phyloP scores from a whole-genome alignment of 2,888 invertebrate genomes.

The Poecilus cupreus region DNA sequence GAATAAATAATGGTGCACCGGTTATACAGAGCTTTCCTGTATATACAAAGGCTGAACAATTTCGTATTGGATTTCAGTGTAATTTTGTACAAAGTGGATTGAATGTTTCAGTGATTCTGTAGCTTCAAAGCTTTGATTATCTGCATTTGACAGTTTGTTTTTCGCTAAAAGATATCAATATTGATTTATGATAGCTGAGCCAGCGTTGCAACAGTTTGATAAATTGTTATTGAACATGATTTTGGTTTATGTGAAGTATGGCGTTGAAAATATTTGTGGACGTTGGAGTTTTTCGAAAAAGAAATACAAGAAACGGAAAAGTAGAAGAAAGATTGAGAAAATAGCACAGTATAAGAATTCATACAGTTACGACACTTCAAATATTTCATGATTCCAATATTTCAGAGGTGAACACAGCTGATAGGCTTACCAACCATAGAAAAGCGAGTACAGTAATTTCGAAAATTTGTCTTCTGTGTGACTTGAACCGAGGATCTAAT shows the following conservation, averaged over 20 bases:
- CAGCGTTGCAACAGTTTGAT: slow-evolving; percentile 17
- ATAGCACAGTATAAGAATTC: too few relatives aligned
- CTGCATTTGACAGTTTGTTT: slow-evolving; percentile 40
- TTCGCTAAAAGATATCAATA: slow-evolving; percentile 36
- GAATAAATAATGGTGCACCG: background rate
- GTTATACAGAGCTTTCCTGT: background rate
- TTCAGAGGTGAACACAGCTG: too few relatives aligned
- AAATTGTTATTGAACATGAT: slow-evolving; percentile 34
- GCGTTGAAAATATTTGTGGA: background rate
- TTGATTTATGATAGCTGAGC: slow-evolving; percentile 23
- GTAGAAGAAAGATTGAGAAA: too few relatives aligned
- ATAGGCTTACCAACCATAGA: too few relatives aligned
- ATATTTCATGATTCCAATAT: too few relatives aligned
- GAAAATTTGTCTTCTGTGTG: too few relatives aligned
- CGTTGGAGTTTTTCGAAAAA: background rate
- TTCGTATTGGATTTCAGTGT: background rate
- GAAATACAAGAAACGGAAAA: too few relatives aligned
- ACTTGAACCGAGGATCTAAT: too few relatives aligned
- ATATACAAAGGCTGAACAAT: slow-evolving; percentile 6
- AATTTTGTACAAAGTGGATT: background rate
- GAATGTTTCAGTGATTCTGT: background rate
- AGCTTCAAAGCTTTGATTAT: slow-evolving; percentile 34
- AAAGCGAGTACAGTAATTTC: too few relatives aligned
- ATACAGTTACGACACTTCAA: too few relatives aligned
- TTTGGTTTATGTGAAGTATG: slow-evolving; percentile 20